Base-by-base conservation (phyloP, 2,113 vertebrate genomes). In the Elephantulus edwardii region DNA sequence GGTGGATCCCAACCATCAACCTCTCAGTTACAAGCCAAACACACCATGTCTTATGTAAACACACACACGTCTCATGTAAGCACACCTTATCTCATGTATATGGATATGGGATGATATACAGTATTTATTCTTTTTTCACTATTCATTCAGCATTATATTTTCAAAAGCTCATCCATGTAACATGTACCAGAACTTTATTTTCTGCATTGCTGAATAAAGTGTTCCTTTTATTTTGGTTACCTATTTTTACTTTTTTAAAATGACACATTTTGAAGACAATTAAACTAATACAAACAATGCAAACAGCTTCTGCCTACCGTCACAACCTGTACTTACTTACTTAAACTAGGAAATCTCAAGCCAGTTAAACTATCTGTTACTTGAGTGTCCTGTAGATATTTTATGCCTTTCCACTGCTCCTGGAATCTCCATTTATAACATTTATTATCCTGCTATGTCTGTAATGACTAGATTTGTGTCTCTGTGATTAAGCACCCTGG, bases 151-250 rank as follows among this genome's bases (percentile, higher is more conserved):
- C 12, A n/a, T 54, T 17, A 54, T 64, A 33, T n/a, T 64, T 64
- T 64, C 13, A 62, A 62, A n/a, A n/a, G 54, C 24, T 56, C 54
- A 56, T 56, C 54, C 20, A 22, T 56, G 54, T 56, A 56, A 22
- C 19, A 64, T n/a, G 60, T 14, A 14, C 6, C 33, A 33, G 33
- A 64, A 64, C 33, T 64, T 64, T 64, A n/a, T n/a, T n/a, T n/a
- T 64, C 30, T 64, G 30, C 16, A 64, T 64, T 64, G 28, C 60
- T 64, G 11, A n/a, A 64, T n/a, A 16, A n/a, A 62, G 24, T 85
- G 50, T 58, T 78, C 35, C 28, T 91, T 78, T 80, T 62, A 74
- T 75, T 91, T 83, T 20, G 26, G 78, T 70, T 87, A 90, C 78
- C 42, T 60, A 68, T 80, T 78, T 56, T 79, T 14, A 40, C 8